Evolutionary conservation across 1,140 invertebrate species (phyloP).

Genomic region (Limonius californicus): DNA sequence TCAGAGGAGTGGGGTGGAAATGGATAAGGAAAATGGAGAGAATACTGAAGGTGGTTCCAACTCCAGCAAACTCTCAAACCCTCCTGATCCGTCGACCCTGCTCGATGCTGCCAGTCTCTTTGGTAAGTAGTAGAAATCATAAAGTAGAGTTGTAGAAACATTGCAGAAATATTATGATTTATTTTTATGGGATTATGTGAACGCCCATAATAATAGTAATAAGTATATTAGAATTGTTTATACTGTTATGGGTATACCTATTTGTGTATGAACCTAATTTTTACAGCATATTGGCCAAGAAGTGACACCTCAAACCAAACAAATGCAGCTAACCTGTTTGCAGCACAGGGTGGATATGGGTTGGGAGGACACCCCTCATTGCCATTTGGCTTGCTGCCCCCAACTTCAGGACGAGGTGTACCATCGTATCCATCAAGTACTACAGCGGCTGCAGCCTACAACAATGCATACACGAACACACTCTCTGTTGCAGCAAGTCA

Average conservation of each 20-base stretch:
- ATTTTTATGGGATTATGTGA: background rate
- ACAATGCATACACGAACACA: constrained; percentile 65
- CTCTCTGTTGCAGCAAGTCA: constrained; percentile 76
- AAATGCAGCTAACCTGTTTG: constrained; percentile 48
- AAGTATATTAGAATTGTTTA: constrained; percentile 10
- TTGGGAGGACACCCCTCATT: constrained; percentile 50
- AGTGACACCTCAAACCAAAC: constrained; percentile 50
- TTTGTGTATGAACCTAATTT: no score
- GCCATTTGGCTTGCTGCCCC: constrained; percentile 43
- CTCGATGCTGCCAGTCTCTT: constrained; percentile 64
- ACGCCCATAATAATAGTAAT: background rate
- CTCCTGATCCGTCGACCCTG: constrained; percentile 51
- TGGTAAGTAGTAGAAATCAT: constrained; percentile 46
- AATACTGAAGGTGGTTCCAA: constrained; percentile 43
- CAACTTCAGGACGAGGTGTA: constrained; percentile 30
- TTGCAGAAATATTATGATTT: background rate
- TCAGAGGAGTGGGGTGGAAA: constrained; percentile 38
- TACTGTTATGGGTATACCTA: no score
- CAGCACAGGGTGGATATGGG: constrained; percentile 54
- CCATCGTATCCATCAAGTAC: constrained; percentile 44
- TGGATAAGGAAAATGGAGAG: constrained; percentile 50
- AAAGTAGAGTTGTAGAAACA: no score
- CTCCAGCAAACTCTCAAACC: constrained; percentile 43
- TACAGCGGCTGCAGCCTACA: constrained; percentile 48
- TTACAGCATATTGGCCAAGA: constrained; percentile 66